phyloP scores from a whole-genome alignment of 2,797 vertebrate genomes.

The Luscinia luscinia region DNA sequence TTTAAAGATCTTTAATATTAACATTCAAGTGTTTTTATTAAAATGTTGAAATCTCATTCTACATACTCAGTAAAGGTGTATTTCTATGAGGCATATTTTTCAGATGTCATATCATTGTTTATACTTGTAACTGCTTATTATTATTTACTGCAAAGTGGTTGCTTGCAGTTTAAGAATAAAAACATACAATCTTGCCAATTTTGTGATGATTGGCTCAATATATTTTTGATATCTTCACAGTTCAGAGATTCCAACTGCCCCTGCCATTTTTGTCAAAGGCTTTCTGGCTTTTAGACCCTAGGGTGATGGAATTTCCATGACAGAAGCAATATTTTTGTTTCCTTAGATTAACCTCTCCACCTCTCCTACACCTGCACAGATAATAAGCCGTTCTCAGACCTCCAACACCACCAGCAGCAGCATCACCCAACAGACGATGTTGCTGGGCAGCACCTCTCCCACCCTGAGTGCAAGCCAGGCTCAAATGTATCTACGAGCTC shows the following conservation, averaged over 20 bases:
- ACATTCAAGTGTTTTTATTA: background rate
- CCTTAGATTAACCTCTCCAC: slow-evolving; percentile 86
- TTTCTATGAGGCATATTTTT: background rate
- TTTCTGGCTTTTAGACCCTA: slow-evolving; percentile 57
- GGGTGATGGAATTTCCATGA: slow-evolving; percentile 69
- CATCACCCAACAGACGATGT: slow-evolving; percentile 93
- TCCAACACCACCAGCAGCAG: slow-evolving; percentile 86
- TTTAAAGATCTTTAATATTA: background rate
- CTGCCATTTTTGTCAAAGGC: slow-evolving; percentile 41
- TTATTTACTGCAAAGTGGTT: background rate
- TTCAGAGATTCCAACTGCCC: slow-evolving; percentile 24
- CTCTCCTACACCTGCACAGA: slow-evolving; percentile 86
- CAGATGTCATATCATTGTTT: background rate
- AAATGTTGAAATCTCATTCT: background rate
- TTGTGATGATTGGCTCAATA: background rate
- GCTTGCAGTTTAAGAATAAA: background rate
- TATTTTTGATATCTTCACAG: background rate
- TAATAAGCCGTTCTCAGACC: slow-evolving; percentile 87
- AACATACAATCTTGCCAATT: background rate
- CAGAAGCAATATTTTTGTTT: slow-evolving; percentile 73
- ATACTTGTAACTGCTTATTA: background rate
- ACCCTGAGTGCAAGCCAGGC: slow-evolving; percentile 90
- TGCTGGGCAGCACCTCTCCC: slow-evolving; percentile 89
- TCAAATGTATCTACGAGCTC: slow-evolving; percentile 95
- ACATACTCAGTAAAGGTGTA: background rate